Evolutionary conservation across 2,113 vertebrate species (phyloP).

Genomic region (Centropristis striata): DNA sequence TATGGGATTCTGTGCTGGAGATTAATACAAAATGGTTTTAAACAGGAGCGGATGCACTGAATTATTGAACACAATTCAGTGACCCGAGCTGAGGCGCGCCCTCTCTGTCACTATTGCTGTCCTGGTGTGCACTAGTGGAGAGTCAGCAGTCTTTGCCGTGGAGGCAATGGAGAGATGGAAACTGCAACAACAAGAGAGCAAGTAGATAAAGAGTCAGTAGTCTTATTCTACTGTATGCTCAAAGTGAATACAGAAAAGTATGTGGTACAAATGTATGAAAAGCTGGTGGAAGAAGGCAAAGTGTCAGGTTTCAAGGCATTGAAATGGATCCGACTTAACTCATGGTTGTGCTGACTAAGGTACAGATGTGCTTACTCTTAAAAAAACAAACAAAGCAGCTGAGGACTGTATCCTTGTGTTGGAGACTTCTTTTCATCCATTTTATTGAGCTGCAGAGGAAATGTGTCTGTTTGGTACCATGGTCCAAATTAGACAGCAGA

Average conservation of each 20-base stretch:
- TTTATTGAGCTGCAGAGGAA: slow-evolving; percentile 3
- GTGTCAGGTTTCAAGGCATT: slow-evolving; percentile 40
- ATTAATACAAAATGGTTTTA: slow-evolving; percentile 3
- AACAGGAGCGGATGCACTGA: slow-evolving; percentile 40
- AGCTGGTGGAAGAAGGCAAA: slow-evolving; percentile 18
- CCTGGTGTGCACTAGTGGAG: slow-evolving; percentile 1
- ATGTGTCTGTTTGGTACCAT: background rate
- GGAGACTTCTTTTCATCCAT: background rate
- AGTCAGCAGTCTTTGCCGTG: slow-evolving; percentile 18
- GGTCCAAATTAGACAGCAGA: background rate
- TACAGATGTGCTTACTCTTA: slow-evolving; percentile 6
- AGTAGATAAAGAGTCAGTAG: background rate
- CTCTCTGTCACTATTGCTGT: slow-evolving; percentile 20
- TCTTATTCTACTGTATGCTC: background rate
- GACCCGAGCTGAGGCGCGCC: slow-evolving; percentile 32
- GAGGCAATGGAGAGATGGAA: background rate
- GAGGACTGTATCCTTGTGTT: background rate
- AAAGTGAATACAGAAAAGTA: background rate
- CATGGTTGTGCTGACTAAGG: background rate
- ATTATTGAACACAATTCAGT: slow-evolving; percentile 49
- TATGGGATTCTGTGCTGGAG: background rate
- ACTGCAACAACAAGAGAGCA: background rate
- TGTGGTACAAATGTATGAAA: slow-evolving; percentile 14
- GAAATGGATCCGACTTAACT: slow-evolving; percentile 3
- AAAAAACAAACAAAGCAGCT: background rate